Base-by-base conservation (phyloP, 2,113 vertebrate species). In the Nothocercus nigrocapillus region DNA sequence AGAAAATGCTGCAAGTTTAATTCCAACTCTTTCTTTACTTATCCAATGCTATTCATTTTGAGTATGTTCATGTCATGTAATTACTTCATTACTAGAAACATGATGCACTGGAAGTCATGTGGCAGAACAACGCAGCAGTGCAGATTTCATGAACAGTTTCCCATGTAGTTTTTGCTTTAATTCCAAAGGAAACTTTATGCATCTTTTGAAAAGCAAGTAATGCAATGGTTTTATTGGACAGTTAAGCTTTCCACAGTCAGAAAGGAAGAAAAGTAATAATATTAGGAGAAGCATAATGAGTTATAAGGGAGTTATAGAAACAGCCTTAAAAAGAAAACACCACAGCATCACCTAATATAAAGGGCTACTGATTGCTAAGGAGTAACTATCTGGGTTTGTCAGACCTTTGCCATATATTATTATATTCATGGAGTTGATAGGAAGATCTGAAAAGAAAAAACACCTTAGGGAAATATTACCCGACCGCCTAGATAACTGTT, bases 1-100 rank as follows among this genome's bases (percentile, higher is more conserved):
- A 81, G 59, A 86, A 73, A 93, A 92, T 92, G 7, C 4, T 58
- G 47, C 18, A 69, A 74, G 22, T 61, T 94, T 81, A 93, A 96
- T 92, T 82, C 34, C 56, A 88, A 32, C 20, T 38, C 32, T 94
- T 85, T 87, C 34, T 25, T 82, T 86, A 34, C 8, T 73, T 85
- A 95, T 87, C 53, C 94, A 81, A 74, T 77, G 36, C 8, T 28
- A 77, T 54, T 51, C 44, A 3, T 64, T 53, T 7, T 83, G 14
- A 68, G 13, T 47, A 30, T 89, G 44, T 32, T 15, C 10, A 44
- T 73, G 54, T n/a, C 66, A 28, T 27, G 15, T 40, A 66, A 58
- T 91, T 88, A 80, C 93, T 83, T 79, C 8, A 56, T 88, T 88
- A 8, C 13, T 40, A 25, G 63, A 54, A 90, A 70, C 13, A 73